phyloP scores from a whole-genome alignment of 2,113 vertebrate genomes.

The Ceyx melanurus region DNA sequence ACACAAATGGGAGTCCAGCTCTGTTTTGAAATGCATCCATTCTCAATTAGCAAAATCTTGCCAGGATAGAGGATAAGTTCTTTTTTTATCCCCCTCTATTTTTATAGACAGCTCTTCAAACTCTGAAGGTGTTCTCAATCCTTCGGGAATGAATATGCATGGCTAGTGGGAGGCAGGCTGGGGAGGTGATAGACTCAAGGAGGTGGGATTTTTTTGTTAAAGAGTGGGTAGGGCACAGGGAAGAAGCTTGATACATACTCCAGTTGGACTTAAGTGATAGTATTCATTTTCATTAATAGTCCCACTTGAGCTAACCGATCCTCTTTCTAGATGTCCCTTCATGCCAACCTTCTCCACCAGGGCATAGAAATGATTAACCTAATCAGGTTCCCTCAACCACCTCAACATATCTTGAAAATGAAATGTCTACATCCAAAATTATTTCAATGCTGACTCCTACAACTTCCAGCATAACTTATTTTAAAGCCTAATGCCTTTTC shows the following conservation, averaged over 20 bases:
- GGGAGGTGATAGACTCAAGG: neutral
- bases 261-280: neutral
- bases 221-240: neutral
- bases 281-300: conserved; percentile 37
- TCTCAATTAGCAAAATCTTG: neutral
- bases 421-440: conserved; percentile 68
- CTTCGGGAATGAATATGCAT: neutral
- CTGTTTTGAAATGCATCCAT: neutral
- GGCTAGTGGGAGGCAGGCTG: neutral
- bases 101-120: neutral
- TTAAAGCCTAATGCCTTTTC: conserved; percentile 45
- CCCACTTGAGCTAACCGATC: conserved; percentile 2
- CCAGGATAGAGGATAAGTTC: neutral
- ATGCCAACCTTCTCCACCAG: neutral
- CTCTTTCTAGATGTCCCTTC: conserved; percentile 40
- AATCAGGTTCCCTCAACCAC: conserved; percentile 63
- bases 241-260: neutral
- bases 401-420: conserved; percentile 55
- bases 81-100: neutral
- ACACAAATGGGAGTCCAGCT: neutral
- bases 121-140: neutral
- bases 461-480: conserved; percentile 44
- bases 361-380: conserved; percentile 67
- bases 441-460: conserved; percentile 44
- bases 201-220: neutral